phyloP scores from a whole-genome alignment of 2,888 invertebrate genomes.

The Rotaria sp. region DNA sequence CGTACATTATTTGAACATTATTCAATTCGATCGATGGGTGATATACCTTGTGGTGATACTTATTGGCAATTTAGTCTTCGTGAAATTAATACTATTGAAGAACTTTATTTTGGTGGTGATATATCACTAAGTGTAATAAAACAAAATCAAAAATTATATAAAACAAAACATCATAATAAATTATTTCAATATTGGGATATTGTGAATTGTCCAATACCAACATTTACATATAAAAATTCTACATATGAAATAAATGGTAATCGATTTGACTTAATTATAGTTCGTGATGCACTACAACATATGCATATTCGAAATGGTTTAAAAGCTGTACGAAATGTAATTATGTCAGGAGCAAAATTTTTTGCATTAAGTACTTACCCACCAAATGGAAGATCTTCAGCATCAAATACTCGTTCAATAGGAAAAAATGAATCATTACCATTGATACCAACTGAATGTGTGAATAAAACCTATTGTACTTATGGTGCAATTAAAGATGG shows the following conservation, averaged over 20 bases:
- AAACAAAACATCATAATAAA: not conserved
- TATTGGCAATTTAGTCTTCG: not conserved
- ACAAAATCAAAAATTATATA: not conserved
- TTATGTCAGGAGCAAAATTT: not conserved
- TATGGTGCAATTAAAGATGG: not conserved
- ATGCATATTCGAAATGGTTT: not conserved
- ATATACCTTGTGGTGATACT: constrained; percentile 7
- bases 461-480: not conserved
- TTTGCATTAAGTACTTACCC: not conserved
- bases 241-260: not conserved
- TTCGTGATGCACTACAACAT: not conserved
- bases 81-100: not conserved
- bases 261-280: not conserved
- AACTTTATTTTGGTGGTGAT: not conserved
- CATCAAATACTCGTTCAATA: not conserved
- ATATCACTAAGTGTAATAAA: not conserved
- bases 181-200: not conserved
- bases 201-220: not conserved
- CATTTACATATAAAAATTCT: not conserved
- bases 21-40: not conserved
- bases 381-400: not conserved
- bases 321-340: not conserved
- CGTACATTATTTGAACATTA: not conserved
- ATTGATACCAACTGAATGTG: not conserved
- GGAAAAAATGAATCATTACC: not conserved